Conservation (phyloP, 2,113 vertebrate species). For the Uropsilus gracilis region DNA sequence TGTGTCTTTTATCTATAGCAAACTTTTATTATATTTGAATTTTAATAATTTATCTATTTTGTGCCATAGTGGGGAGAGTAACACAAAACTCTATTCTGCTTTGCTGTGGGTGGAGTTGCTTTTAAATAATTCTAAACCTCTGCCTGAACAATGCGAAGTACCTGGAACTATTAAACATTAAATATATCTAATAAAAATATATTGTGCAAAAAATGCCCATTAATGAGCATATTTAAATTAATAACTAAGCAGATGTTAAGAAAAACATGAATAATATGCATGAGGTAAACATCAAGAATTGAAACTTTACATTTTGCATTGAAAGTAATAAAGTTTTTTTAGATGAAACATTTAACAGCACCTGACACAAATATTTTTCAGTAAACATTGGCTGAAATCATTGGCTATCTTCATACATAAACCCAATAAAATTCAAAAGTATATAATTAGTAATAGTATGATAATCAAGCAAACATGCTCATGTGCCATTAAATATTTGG, state of each 20-base stretch:
- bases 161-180: neutral
- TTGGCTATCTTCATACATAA: neutral
- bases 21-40: no score
- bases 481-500: neutral
- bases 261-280: neutral
- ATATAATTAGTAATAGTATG: neutral
- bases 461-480: neutral
- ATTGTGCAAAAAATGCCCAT: neutral
- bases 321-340: neutral
- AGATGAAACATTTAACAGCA: neutral
- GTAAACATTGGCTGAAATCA: neutral
- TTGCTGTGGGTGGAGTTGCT: no score
- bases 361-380: neutral
- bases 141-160: neutral
- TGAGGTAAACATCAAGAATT: neutral
- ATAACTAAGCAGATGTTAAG: neutral
- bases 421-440: neutral
- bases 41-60: no score
- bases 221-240: neutral
- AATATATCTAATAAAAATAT: neutral
- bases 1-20: no score
- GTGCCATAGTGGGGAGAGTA: no score
- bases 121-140: neutral
- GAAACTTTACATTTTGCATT: neutral
- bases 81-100: no score